Base-by-base conservation (phyloP, 2,113 vertebrate species). In the Albula glossodonta region DNA sequence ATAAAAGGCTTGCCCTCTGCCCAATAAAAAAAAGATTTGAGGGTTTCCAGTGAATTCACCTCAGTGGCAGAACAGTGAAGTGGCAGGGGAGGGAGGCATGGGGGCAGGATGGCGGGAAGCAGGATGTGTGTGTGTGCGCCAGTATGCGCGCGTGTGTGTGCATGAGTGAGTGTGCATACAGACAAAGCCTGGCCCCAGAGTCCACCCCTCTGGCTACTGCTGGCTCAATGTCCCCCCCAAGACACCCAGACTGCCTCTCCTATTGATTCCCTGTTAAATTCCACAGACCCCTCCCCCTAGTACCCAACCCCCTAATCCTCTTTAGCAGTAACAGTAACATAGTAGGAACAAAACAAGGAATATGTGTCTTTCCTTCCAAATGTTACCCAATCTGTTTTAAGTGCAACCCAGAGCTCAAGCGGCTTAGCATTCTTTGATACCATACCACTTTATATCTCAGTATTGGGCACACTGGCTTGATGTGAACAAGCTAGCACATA, bases 261-360 rank as follows among this genome's bases (percentile, higher is more conserved):
- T 6, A 9, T 41, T 52, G 17, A 51, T 52, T 60, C 81, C 51
- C n/a, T 82, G 31, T 53, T 66, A 79, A 70, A 78, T 51, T 48
- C 22, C 70, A 48, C 56, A 49, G n/a, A 17, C 19, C 84, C 78
- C 84, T 49, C 84, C 78, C 60, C 78, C 78, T 10, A 9, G 17
- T 41, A 10, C 56, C 57, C 53, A 84, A 57, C 70, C 78, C 84
- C 13, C 51, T 86, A 86, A 86, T 86, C 84, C 84, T 66, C 48
- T 78, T 85, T 53, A 63, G 49, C 80, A 81, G 60, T 79, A 85
- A 60, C 84, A 78, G 25, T 51, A 57, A 83, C 70, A 74, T 4
- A 22, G 51, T 41, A 79, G 31, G 41, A 79, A 79, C 78, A 49
- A 79, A 79, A 74, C 70, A 74, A 74, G 70, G n/a, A 74, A 74